Percentiles rank a stretch among this genome's conserved stretches.
These are phyloP conservation scores for Chymomyza procnemis DNA, from an alignment of 2,888 invertebrate species.

Conservation along the genomic window DNA sequence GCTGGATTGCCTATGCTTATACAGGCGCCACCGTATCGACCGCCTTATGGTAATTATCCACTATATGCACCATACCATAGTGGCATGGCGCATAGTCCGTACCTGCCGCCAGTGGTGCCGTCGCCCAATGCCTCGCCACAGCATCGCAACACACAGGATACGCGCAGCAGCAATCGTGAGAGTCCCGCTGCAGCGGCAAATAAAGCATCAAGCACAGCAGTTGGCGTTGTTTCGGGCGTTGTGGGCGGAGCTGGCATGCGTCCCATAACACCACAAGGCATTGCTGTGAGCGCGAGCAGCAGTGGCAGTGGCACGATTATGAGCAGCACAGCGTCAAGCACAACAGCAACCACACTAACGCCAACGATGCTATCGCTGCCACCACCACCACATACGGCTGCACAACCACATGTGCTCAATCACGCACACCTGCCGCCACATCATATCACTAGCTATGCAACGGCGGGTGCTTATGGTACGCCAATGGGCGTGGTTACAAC, in stretches of 20 bases:
- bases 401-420: slow-evolving; percentile 21
- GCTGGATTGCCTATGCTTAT: slow-evolving; percentile 73
- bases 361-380: slow-evolving; percentile 34
- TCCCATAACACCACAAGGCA: slow-evolving; percentile 54
- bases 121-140: slow-evolving; percentile 83
- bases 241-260: slow-evolving; percentile 29
- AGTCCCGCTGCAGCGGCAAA: slow-evolving; percentile 60
- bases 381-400: slow-evolving; percentile 37
- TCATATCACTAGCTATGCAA: slow-evolving; percentile 39
- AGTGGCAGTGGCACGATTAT: slow-evolving; percentile 43
- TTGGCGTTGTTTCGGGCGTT: slow-evolving; percentile 13
- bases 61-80: slow-evolving; percentile 88
- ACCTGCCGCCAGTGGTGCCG: slow-evolving; percentile 82
- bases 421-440: slow-evolving; percentile 42
- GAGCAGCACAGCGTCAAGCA: slow-evolving; percentile 45
- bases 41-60: slow-evolving; percentile 79
- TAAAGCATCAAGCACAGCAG: slow-evolving; percentile 41
- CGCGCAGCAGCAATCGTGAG: slow-evolving; percentile 58
- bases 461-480: slow-evolving; percentile 30
- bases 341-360: slow-evolving; percentile 32
- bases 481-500: slow-evolving; percentile 31
- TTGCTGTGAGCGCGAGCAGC: slow-evolving; percentile 30
- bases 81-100: slow-evolving; percentile 87
- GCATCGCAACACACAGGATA: slow-evolving; percentile 80
- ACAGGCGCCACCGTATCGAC: slow-evolving; percentile 75